Evolutionary conservation across 2,888 invertebrate genomes (phyloP).

Genomic region (Panzeria rudis): DNA sequence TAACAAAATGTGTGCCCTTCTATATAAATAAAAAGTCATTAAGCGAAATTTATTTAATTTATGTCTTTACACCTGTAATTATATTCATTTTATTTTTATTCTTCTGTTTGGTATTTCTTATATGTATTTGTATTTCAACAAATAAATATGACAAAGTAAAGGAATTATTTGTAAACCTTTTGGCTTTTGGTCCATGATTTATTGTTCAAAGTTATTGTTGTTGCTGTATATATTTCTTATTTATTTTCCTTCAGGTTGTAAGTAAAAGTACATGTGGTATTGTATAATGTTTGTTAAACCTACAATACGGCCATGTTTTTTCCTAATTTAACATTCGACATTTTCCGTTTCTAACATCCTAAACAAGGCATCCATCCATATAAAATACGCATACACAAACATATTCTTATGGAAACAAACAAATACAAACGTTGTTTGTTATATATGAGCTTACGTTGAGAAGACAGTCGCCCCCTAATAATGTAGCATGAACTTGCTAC

Average conservation of each 20-base stretch:
- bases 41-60: slow-evolving; percentile 47
- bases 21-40: slow-evolving; percentile 6
- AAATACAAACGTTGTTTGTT: slow-evolving; percentile 49
- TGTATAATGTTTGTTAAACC: slow-evolving; percentile 46
- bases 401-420: slow-evolving; percentile 50
- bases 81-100: slow-evolving; percentile 67
- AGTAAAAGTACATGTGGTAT: slow-evolving; percentile 15
- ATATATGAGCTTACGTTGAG: slow-evolving; percentile 74
- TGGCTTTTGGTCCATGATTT: slow-evolving; percentile 71
- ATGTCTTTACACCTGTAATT: slow-evolving; percentile 72
- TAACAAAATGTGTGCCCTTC: neutral
- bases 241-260: neutral
- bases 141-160: slow-evolving; percentile 70
- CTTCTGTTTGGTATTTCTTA: slow-evolving; percentile 13
- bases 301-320: slow-evolving; percentile 70
- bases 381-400: slow-evolving; percentile 61
- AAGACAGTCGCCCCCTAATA: slow-evolving; percentile 76
- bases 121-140: slow-evolving; percentile 37
- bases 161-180: slow-evolving; percentile 71
- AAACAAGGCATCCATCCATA: slow-evolving; percentile 69
- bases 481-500: slow-evolving; percentile 72
- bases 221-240: slow-evolving; percentile 49
- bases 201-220: slow-evolving; percentile 53
- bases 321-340: slow-evolving; percentile 79
- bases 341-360: slow-evolving; percentile 76